Evolutionary conservation across 2,113 vertebrate genomes (phyloP).

Genomic region (Lepus americanus): DNA sequence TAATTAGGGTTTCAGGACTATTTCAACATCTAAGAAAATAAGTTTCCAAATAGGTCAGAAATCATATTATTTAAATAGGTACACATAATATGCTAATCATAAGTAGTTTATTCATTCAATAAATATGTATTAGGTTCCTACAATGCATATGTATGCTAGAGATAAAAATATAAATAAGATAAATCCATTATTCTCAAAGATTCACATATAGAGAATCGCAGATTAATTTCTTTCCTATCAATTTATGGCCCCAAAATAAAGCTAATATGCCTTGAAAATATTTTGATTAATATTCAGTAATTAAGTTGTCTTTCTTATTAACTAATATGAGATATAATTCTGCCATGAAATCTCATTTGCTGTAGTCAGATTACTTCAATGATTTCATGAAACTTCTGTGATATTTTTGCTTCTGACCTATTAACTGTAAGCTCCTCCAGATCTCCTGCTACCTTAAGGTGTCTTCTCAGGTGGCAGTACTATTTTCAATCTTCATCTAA

Average conservation of each 20-base stretch:
- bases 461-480: background rate
- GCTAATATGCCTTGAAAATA: constrained; percentile 12
- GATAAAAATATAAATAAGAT: background rate
- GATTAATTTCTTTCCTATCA: constrained; percentile 8
- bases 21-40: constrained; percentile 51
- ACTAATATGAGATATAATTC: constrained; percentile 9
- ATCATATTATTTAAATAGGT: constrained; percentile 29
- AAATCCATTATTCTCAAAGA: background rate
- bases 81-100: background rate
- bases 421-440: background rate
- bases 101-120: constrained; percentile 41
- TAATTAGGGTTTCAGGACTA: constrained; percentile 35
- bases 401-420: background rate
- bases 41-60: constrained; percentile 44
- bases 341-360: constrained; percentile 55
- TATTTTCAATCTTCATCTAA: constrained; percentile 26
- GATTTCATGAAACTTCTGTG: constrained; percentile 6
- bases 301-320: constrained; percentile 19
- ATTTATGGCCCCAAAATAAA: background rate
- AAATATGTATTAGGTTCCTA: constrained; percentile 7
- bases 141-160: background rate
- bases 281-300: constrained; percentile 25
- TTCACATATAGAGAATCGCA: background rate
- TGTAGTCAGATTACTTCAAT: background rate
- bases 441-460: background rate